These are phyloP conservation scores for Tromatobia lineatoria DNA, from an alignment of 2,888 invertebrate genomes.

Conservation along the genomic window DNA sequence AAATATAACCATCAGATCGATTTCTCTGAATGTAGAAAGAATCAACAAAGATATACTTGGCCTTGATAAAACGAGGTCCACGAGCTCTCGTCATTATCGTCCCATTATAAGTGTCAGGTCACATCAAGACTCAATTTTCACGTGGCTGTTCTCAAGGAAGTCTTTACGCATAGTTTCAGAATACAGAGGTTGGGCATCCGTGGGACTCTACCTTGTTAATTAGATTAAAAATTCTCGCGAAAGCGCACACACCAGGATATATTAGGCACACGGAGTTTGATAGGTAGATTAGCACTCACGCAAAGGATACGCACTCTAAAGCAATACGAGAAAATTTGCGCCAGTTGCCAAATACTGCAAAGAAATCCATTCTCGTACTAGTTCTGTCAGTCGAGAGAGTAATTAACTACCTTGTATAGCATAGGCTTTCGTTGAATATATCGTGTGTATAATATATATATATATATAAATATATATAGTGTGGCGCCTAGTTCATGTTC, in stretches of 20 bases:
- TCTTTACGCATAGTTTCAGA: constrained; percentile 56
- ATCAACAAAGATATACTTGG: neutral
- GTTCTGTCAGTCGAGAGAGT: constrained; percentile 26
- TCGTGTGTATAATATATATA: too few relatives aligned
- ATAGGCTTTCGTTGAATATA: constrained; percentile 10
- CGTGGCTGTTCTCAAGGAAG: constrained; percentile 78
- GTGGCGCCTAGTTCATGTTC: constrained; percentile 18
- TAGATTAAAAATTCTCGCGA: constrained; percentile 77
- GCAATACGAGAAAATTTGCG: constrained; percentile 30
- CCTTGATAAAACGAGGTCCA: neutral
- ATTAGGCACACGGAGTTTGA: constrained; percentile 5
- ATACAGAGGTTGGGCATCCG: constrained; percentile 67
- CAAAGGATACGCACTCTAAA: neutral
- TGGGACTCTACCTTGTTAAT: constrained; percentile 79
- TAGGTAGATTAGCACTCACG: constrained; percentile 36
- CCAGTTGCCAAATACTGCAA: neutral
- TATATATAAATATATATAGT: neutral
- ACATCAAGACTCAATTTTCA: constrained; percentile 65
- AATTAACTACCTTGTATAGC: constrained; percentile 36
- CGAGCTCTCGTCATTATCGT: neutral
- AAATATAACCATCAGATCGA: too few relatives aligned
- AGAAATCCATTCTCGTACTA: constrained; percentile 35
- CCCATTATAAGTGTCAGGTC: constrained; percentile 31
- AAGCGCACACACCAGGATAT: constrained; percentile 62
- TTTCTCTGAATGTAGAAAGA: too few relatives aligned